Evolutionary conservation across 2,113 vertebrate species (phyloP).

Genomic region (Pomatostomus ruficeps): DNA sequence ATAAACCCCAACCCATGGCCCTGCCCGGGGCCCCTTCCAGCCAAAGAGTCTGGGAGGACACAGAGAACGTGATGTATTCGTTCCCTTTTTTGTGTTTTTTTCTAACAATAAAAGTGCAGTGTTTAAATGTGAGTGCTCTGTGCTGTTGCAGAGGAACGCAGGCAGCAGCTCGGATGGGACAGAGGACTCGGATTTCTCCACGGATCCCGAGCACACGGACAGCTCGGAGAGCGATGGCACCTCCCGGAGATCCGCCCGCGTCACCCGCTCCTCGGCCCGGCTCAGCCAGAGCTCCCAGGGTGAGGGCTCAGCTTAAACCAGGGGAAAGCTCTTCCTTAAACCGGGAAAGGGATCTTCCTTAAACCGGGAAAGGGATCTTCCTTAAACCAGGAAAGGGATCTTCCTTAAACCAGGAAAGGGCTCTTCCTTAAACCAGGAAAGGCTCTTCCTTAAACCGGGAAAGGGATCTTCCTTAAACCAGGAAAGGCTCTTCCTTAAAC

Average conservation of each 20-base stretch:
- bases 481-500: not conserved
- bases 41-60: rapidly evolving
- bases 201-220: constrained; percentile 94
- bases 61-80: rapidly evolving
- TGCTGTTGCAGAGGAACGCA: constrained; percentile 84
- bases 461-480: rapidly evolving
- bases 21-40: not conserved
- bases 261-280: constrained; percentile 93
- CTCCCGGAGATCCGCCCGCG: constrained; percentile 82
- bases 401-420: not conserved
- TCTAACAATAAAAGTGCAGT: rapidly evolving
- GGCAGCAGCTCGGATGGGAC: constrained; percentile 97
- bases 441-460: rapidly evolving
- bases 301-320: not conserved
- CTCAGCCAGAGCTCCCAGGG: constrained; percentile 98
- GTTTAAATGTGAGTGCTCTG: not conserved
- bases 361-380: not conserved
- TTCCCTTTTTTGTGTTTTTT: rapidly evolving
- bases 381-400: no score
- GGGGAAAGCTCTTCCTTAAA: not conserved
- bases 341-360: no score
- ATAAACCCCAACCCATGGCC: not conserved
- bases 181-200: constrained; percentile 96
- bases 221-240: constrained; percentile 94
- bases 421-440: rapidly evolving